These are phyloP conservation scores for Epirrhoe alternata DNA, from an alignment of 2,888 invertebrate species.

Conservation along the genomic window DNA sequence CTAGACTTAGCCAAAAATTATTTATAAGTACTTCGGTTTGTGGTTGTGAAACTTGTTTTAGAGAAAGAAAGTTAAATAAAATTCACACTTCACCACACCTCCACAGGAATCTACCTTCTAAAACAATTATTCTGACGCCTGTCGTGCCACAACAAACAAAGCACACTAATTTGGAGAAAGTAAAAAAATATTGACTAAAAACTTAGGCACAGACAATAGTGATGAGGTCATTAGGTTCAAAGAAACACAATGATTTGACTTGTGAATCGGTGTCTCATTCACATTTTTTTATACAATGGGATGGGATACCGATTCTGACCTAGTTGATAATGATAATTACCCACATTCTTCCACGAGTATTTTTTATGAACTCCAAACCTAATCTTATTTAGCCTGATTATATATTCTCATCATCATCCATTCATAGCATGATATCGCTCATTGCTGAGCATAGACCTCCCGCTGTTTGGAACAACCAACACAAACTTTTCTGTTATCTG, in stretches of 20 bases:
- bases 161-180: slow-evolving; percentile 55
- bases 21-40: too few species aligned
- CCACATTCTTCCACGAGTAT: background rate
- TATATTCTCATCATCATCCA: too few species aligned
- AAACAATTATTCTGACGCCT: slow-evolving; percentile 45
- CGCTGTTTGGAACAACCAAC: too few species aligned
- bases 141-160: slow-evolving; percentile 52
- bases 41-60: too few species aligned
- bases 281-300: slow-evolving; percentile 2
- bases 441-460: too few species aligned
- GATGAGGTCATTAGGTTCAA: slow-evolving; percentile 14
- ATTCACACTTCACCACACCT: slow-evolving; percentile 44
- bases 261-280: slow-evolving; percentile 9
- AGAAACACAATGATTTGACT: slow-evolving; percentile 17
- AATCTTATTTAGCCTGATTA: too few species aligned
- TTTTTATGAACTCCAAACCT: background rate
- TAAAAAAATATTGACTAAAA: slow-evolving; percentile 38
- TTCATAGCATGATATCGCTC: too few species aligned
- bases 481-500: too few species aligned
- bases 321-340: slow-evolving; percentile 4
- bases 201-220: slow-evolving; percentile 6
- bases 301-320: slow-evolving; percentile 16
- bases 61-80: slow-evolving; percentile 18
- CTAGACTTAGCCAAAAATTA: too few species aligned
- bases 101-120: slow-evolving; percentile 40